Conservation (phyloP, 2,113 vertebrate species). For the Lucifuga dentata region DNA sequence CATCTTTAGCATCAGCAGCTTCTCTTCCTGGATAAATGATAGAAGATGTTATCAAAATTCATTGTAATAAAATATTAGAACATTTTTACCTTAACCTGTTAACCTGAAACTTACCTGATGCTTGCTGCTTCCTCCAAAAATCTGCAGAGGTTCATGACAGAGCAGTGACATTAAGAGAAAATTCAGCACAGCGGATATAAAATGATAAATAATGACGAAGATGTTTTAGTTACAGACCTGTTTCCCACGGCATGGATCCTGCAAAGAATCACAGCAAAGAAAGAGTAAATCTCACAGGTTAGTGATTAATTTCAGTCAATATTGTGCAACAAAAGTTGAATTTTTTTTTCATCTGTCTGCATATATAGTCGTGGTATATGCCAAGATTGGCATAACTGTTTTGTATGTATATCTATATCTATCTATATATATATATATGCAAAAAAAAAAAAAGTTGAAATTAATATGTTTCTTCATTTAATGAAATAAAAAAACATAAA, state of each 20-base stretch:
- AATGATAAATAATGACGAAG: rapidly evolving
- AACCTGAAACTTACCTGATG: slow-evolving; percentile 26
- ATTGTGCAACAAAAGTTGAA: too few species aligned
- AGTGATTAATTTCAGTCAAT: too few species aligned
- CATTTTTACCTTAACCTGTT: too few species aligned
- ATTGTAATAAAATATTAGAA: neutral
- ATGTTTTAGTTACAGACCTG: slow-evolving; percentile 41
- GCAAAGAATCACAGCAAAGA: slow-evolving; percentile 2
- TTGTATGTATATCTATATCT: too few species aligned
- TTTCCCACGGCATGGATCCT: slow-evolving; percentile 65
- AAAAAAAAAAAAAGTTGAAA: too few species aligned
- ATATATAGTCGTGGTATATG: too few species aligned
- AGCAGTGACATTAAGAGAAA: neutral
- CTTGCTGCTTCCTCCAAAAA: slow-evolving; percentile 55
- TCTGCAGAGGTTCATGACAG: slow-evolving; percentile 30
- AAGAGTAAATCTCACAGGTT: too few species aligned
- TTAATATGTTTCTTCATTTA: too few species aligned
- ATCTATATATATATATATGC: too few species aligned
- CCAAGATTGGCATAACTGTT: too few species aligned
- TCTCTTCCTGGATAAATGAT: slow-evolving; percentile 15
- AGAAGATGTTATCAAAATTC: neutral
- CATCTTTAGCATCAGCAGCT: slow-evolving; percentile 6
- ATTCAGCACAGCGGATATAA: neutral
- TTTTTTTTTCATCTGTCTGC: too few species aligned
- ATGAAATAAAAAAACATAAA: too few species aligned